These are phyloP conservation scores for Sylvilagus bachmani DNA, from an alignment of 2,113 vertebrate species.

Conservation along the genomic window DNA sequence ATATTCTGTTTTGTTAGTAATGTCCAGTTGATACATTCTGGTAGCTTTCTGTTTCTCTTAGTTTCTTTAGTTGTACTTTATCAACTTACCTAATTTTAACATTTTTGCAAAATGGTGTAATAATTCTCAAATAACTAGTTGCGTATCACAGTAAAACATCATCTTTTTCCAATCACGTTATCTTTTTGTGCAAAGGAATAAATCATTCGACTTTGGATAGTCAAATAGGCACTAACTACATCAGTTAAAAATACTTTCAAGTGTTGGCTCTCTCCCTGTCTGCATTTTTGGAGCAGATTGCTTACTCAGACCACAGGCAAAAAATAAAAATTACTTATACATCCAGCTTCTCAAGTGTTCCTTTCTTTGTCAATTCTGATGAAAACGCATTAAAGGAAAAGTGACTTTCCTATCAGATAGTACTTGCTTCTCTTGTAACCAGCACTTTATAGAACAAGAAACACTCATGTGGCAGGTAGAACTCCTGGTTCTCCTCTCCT, in stretches of 20 bases:
- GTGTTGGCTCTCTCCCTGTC: slow-evolving; percentile 55
- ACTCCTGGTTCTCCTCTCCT: slow-evolving; percentile 5
- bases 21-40: background rate
- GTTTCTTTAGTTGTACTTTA: slow-evolving; percentile 20
- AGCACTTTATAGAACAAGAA: slow-evolving; percentile 63
- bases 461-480: slow-evolving; percentile 55
- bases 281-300: slow-evolving; percentile 80
- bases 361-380: slow-evolving; percentile 73
- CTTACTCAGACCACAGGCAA: slow-evolving; percentile 73
- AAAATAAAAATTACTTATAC: slow-evolving; percentile 79
- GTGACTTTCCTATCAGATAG: slow-evolving; percentile 67
- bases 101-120: slow-evolving; percentile 34
- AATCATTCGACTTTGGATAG: slow-evolving; percentile 49
- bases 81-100: slow-evolving; percentile 22
- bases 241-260: slow-evolving; percentile 64
- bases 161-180: background rate
- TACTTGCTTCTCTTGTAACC: slow-evolving; percentile 79
- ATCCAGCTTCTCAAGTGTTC: slow-evolving; percentile 70
- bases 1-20: background rate
- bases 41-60: background rate
- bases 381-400: slow-evolving; percentile 80
- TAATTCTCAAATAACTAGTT: slow-evolving; percentile 10
- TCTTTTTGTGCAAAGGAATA: background rate
- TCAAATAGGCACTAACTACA: slow-evolving; percentile 36
- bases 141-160: background rate